Conservation (phyloP, 2,113 vertebrate genomes). For the Boulengeromyrus knoepffleri region DNA sequence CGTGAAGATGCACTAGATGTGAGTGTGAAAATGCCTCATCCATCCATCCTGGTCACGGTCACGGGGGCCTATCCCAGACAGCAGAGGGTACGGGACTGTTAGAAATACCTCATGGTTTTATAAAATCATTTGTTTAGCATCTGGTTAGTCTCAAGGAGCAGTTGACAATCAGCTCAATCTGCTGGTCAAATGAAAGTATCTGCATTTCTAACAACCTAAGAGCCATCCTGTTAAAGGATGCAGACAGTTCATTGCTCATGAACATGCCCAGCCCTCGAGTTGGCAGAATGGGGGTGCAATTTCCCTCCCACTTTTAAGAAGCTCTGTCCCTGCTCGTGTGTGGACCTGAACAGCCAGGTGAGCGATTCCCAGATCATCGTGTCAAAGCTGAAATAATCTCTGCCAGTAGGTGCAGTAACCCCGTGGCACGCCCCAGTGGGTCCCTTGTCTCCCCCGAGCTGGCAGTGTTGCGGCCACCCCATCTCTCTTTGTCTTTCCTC, state of each 20-base stretch:
- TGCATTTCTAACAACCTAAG: background rate
- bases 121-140: background rate
- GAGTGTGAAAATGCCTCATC: background rate
- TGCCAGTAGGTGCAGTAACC: background rate
- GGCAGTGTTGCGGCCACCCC: background rate
- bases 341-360: background rate
- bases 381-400: background rate
- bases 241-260: background rate
- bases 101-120: background rate
- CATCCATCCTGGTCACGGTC: background rate
- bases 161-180: background rate
- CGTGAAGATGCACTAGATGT: background rate
- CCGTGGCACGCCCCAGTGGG: constrained; percentile 6
- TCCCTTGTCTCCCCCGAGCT: background rate
- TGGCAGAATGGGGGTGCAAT: background rate
- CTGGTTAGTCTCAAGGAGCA: background rate
- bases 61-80: background rate
- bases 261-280: background rate
- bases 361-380: background rate
- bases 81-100: background rate
- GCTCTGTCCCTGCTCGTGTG: background rate
- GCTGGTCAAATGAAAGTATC: background rate
- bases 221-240: background rate
- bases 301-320: background rate
- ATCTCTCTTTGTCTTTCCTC: background rate